Evolutionary conservation across 2,113 vertebrate species (phyloP).

Genomic region (Mixornis gularis): DNA sequence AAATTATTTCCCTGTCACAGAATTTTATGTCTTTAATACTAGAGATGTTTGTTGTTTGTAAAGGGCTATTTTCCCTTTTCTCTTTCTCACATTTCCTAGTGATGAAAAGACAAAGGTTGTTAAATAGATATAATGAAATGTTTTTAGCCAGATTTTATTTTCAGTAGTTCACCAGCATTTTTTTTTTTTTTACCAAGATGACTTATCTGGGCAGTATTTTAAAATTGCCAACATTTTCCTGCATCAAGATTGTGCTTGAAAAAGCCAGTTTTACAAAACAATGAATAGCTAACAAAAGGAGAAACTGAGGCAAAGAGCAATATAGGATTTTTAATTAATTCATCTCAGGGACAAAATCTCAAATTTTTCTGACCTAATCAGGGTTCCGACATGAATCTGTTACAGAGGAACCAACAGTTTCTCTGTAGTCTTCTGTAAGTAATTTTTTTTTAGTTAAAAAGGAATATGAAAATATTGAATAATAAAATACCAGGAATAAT

Average conservation of each 20-base stretch:
- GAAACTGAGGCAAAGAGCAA: background rate
- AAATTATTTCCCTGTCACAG: background rate
- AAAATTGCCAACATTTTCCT: background rate
- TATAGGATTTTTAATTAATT: background rate
- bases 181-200: background rate
- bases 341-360: background rate
- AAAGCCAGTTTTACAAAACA: background rate
- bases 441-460: conserved; percentile 5
- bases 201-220: background rate
- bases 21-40: background rate
- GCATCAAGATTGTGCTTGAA: background rate
- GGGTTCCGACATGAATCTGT: background rate
- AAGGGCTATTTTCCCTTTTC: background rate
- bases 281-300: background rate
- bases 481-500: background rate
- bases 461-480: background rate
- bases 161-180: background rate
- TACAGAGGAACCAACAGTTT: background rate
- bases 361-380: background rate
- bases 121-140: background rate
- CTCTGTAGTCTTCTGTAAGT: background rate
- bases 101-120: background rate
- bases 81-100: background rate
- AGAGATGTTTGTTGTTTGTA: background rate
- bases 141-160: background rate